Evolutionary conservation across 2,113 vertebrate species (phyloP).

Genomic region (Gymnogyps californianus): DNA sequence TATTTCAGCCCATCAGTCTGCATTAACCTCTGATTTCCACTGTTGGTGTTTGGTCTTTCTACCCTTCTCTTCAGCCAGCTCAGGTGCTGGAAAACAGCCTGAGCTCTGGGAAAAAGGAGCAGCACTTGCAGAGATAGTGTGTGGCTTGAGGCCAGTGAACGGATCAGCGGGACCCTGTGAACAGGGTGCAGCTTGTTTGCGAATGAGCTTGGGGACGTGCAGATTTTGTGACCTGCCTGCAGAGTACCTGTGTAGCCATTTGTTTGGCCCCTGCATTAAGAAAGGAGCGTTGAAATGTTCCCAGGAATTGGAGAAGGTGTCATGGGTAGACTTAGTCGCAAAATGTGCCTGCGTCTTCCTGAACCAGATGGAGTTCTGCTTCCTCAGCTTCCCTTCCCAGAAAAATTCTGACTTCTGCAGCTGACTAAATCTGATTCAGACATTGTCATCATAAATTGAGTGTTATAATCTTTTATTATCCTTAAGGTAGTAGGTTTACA

Average conservation of each 20-base stretch:
- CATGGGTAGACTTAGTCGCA: background rate
- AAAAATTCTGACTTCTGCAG: background rate
- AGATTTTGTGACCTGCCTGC: background rate
- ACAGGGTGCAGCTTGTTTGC: background rate
- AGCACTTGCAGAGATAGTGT: rapidly evolving
- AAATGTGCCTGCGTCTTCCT: background rate
- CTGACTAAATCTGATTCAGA: background rate
- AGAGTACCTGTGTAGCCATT: background rate
- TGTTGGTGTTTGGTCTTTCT: background rate
- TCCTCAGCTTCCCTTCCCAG: background rate
- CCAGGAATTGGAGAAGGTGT: background rate
- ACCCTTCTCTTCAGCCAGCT: background rate
- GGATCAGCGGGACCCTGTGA: background rate
- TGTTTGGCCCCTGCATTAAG: background rate
- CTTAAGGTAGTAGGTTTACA: background rate
- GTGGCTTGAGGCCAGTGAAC: background rate
- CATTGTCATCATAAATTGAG: background rate
- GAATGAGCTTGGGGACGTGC: rapidly evolving
- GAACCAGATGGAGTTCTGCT: background rate
- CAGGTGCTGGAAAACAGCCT: background rate
- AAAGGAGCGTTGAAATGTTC: background rate
- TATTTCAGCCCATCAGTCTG: background rate
- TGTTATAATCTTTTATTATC: background rate
- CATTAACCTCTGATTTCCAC: background rate
- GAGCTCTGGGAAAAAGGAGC: background rate